Evolutionary conservation across 1,140 invertebrate genomes (phyloP).

Genomic region (Propsilocerus akamusi): DNA sequence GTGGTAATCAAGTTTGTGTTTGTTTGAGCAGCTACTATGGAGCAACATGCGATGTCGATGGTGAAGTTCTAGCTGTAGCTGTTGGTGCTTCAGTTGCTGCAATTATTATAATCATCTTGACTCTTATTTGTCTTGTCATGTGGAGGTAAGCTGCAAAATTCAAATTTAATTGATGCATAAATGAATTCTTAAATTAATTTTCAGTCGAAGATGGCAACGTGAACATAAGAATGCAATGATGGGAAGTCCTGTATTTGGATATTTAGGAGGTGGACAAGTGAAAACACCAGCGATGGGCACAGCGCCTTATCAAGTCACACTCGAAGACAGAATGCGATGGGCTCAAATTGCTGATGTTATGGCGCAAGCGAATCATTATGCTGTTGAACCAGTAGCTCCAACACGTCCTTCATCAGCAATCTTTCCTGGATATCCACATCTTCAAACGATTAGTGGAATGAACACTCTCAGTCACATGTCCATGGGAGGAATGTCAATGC

Average conservation of each 20-base stretch:
- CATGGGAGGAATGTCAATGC: slow-evolving; percentile 17
- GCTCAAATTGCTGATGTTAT: slow-evolving; percentile 70
- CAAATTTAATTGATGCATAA: slow-evolving; percentile 3
- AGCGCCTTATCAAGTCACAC: slow-evolving; percentile 40
- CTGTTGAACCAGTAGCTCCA: slow-evolving; percentile 42
- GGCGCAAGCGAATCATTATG: slow-evolving; percentile 64
- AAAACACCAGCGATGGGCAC: slow-evolving; percentile 43
- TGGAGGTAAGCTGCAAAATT: slow-evolving; percentile 48
- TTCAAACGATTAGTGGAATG: slow-evolving; percentile 16
- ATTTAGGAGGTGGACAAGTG: slow-evolving; percentile 54
- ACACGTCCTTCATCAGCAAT: slow-evolving; percentile 65
- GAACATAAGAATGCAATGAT: slow-evolving; percentile 59
- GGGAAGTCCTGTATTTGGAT: slow-evolving; percentile 63
- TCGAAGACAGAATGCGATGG: slow-evolving; percentile 63
- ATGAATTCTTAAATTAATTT: slow-evolving; percentile 10
- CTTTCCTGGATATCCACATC: slow-evolving; percentile 53
- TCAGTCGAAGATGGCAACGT: slow-evolving; percentile 65
- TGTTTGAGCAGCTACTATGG: slow-evolving; percentile 77
- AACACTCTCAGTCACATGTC: slow-evolving; percentile 13
- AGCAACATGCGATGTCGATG: slow-evolving; percentile 72
- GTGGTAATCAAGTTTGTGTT: slow-evolving; percentile 57
- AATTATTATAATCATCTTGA: slow-evolving; percentile 70
- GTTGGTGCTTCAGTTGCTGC: slow-evolving; percentile 76
- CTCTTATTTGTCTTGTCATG: slow-evolving; percentile 69
- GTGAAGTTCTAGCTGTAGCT: slow-evolving; percentile 76